A percentile compares a stretch with the other conserved stretches of the same genome.
Evolutionary conservation across 2,113 vertebrate species (phyloP).

Genomic region (Peromyscus leucopus): DNA sequence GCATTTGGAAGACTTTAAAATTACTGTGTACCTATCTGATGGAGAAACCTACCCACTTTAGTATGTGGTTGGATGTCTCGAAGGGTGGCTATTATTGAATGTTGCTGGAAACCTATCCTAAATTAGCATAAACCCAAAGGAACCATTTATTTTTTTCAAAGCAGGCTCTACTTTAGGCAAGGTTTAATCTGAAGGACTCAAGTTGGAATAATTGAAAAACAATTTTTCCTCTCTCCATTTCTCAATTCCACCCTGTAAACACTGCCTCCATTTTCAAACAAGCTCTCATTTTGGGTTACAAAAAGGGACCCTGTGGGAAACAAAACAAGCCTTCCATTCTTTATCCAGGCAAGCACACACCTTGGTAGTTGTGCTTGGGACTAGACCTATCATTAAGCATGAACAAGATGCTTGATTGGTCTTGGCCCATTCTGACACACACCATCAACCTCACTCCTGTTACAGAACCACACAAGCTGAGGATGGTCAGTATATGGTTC

Average conservation of each 20-base stretch:
- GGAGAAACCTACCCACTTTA: background rate
- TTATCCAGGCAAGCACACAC: background rate
- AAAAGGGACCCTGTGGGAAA: background rate
- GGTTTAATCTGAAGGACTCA: background rate
- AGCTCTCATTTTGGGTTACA: constrained; percentile 2
- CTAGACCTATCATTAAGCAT: background rate
- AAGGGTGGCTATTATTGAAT: background rate
- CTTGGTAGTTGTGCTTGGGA: background rate
- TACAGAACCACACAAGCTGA: background rate
- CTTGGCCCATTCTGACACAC: background rate
- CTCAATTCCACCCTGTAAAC: background rate
- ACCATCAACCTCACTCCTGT: background rate
- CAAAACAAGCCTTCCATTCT: background rate
- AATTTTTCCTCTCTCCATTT: background rate
- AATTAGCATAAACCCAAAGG: background rate
- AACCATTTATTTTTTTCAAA: background rate
- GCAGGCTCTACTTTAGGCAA: background rate
- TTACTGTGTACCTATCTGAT: background rate
- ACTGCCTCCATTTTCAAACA: background rate
- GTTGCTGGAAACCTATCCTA: background rate
- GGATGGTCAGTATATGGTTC: background rate
- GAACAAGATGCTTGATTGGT: background rate
- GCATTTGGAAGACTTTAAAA: background rate
- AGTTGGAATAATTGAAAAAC: background rate
- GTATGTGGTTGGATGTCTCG: background rate